A percentile compares a stretch with the other conserved stretches of the same genome.
phyloP scores from a whole-genome alignment of 2,113 vertebrate species.

The Otocyon megalotis region DNA sequence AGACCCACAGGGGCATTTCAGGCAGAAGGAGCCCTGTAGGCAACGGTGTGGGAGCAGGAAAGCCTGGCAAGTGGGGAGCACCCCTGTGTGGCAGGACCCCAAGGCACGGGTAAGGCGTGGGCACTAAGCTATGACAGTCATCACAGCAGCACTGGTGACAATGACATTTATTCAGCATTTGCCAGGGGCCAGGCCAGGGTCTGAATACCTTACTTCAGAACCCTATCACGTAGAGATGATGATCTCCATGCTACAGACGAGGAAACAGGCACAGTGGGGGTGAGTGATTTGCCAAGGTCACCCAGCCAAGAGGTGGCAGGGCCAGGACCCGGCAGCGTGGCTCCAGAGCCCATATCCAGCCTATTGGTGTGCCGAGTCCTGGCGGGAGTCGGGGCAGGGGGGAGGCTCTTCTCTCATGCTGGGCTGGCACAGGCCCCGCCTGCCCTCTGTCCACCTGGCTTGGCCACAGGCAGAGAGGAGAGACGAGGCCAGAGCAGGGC shows the following conservation, averaged over 20 bases:
- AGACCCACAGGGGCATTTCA: not conserved
- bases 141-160: rapidly evolving
- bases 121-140: rapidly evolving
- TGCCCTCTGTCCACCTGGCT: not conserved
- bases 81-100: rapidly evolving
- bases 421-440: rapidly evolving
- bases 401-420: not conserved
- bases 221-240: rapidly evolving
- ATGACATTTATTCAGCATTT: not conserved
- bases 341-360: not conserved
- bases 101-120: too few relatives aligned
- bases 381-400: too few relatives aligned
- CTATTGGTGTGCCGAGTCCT: not conserved
- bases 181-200: not conserved
- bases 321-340: not conserved
- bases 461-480: not conserved
- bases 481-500: not conserved
- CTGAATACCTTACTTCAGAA: not conserved
- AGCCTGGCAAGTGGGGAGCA: not conserved
- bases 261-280: not conserved
- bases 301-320: too few relatives aligned
- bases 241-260: not conserved
- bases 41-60: not conserved
- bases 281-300: not conserved
- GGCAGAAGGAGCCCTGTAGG: not conserved